Base-by-base conservation (phyloP, 1,140 invertebrate species). In the Ptiloglossa arizonensis region DNA sequence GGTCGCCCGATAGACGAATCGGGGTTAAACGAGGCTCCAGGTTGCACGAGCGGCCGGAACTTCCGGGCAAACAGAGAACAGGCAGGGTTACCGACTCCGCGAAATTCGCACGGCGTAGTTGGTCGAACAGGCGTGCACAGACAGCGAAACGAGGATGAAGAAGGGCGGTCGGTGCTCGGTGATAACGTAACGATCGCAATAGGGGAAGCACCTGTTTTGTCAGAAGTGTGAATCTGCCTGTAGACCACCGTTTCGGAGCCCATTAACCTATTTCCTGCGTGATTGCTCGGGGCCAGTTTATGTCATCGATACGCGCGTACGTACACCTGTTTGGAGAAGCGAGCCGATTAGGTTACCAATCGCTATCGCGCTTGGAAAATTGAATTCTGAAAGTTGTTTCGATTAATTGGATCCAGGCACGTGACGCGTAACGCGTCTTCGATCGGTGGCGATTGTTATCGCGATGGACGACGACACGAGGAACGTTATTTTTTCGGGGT, bases 221-320 rank as follows among this genome's bases (percentile, higher is more conserved):
- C 50, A 50, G 62, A 60, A 73, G 52, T 29, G 44, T 24, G 77
- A 59, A 72, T 48, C 52, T 24, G 11, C 48, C 46, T 50, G 6
- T 63, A 54, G 29, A 46, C 60, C 29, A 66, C 46, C 67, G 79
- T 86, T 85, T 76, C 78, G 54, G 48, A 68, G 41, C 62, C 77
- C 71, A 80, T 87, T 87, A 87, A 84, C 86, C 86, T 77, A 82
- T 88, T 88, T 86, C 72, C 76, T 57, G 46, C 32, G 24, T 76
- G 72, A 81, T 86, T 82, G 78, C 80, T 62, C 29, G 35, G 15
- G 59, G 50, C 46, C 64, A 71, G 57, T 83, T 81, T 81, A 60
- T 54, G 78, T 83, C 78, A 81, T 72, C 81, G 76, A 82, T 70
- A 83, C 59, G 41, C 11, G 41, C 38, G 27, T 69, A 76, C n/a